Conservation (phyloP, 2,797 vertebrate species). For the Rhadinocentrus ornatus region DNA sequence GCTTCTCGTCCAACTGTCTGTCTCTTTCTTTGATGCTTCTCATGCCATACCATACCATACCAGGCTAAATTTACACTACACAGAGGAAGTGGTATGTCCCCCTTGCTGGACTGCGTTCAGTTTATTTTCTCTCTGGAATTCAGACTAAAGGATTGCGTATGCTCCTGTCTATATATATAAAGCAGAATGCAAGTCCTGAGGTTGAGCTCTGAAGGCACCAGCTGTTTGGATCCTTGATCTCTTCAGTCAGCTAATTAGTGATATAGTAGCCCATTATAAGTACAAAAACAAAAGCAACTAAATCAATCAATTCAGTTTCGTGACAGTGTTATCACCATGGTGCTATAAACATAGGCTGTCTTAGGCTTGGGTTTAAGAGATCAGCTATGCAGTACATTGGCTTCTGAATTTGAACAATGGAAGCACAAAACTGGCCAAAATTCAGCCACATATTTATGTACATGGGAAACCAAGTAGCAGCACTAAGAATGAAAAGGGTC, state of each 20-base stretch:
- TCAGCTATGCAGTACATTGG: background rate
- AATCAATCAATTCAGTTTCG: background rate
- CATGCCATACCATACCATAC: conserved; percentile 39
- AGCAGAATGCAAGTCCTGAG: conserved; percentile 49
- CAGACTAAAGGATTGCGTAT: conserved; percentile 45
- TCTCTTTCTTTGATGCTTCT: conserved; percentile 19
- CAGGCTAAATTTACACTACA: conserved; percentile 64
- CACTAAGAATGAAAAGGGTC: too few relatives aligned
- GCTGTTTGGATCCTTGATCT: conserved; percentile 55
- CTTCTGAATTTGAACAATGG: background rate
- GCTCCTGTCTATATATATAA: conserved; percentile 69
- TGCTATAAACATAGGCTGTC: background rate
- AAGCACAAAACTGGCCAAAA: too few relatives aligned
- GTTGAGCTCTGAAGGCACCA: conserved; percentile 48
- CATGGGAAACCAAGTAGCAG: too few relatives aligned
- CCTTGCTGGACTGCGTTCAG: conserved; percentile 39
- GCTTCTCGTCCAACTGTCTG: conserved; percentile 37
- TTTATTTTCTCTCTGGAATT: conserved; percentile 67
- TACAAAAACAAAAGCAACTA: background rate
- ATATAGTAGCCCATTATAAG: background rate
- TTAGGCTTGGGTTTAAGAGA: background rate
- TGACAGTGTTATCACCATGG: background rate
- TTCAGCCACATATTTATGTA: too few relatives aligned
- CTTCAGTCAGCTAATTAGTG: conserved; percentile 33
- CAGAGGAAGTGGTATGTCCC: conserved; percentile 41